These are phyloP conservation scores for Patella depressa DNA, from an alignment of 2,888 invertebrate genomes.

Conservation along the genomic window DNA sequence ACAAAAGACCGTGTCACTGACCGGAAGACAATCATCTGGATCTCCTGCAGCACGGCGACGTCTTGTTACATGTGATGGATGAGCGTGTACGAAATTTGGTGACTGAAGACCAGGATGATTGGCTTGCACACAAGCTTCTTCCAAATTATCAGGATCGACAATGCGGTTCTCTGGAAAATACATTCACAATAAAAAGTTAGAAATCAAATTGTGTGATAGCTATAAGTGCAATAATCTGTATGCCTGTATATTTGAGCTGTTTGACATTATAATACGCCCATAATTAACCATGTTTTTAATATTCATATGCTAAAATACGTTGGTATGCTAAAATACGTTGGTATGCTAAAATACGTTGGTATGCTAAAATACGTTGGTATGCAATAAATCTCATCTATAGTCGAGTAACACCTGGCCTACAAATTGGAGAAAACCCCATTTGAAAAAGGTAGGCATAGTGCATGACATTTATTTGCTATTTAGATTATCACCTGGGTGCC, in stretches of 20 bases:
- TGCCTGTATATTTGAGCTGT: background rate
- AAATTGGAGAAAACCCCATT: too few species aligned
- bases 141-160: conserved; percentile 49
- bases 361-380: background rate
- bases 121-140: conserved; percentile 45
- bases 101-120: conserved; percentile 46
- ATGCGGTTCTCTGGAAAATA: conserved; percentile 41
- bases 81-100: conserved; percentile 36
- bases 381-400: too few species aligned
- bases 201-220: background rate
- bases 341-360: background rate
- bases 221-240: background rate
- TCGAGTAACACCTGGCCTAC: too few species aligned
- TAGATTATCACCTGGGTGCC: too few species aligned
- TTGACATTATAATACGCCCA: background rate
- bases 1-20: conserved; percentile 44
- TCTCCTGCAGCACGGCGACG: conserved; percentile 27
- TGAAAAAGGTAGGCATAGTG: too few species aligned
- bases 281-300: background rate
- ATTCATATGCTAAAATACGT: background rate
- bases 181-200: background rate
- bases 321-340: background rate
- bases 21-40: conserved; percentile 41
- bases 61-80: conserved; percentile 36
- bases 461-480: too few species aligned